Base-by-base conservation (phyloP, 2,113 vertebrate genomes). In the Eurypyga helias region DNA sequence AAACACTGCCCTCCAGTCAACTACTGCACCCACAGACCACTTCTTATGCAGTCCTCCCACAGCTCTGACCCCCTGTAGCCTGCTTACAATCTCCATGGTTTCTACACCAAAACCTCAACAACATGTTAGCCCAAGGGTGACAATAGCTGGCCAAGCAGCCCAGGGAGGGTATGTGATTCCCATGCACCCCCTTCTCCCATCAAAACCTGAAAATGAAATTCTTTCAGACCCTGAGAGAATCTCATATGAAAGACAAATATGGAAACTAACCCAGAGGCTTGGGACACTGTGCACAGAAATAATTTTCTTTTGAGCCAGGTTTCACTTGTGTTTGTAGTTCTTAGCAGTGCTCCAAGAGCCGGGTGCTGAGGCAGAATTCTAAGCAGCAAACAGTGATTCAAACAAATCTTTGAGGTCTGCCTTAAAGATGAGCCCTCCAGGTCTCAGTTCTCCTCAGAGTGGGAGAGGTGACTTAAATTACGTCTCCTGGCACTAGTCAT, bases 121-220 rank as follows among this genome's bases (percentile, higher is more conserved):
- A 20, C 18, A 58, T 33, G 8, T 21, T 36, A 45, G 25, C 49
- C 21, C 36, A 23, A 12, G 43, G 24, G 11, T 41, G 10, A 34
- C n/a, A 73, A 26, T 55, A 80, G 18, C 12, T 41, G 46, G 21
- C 24, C 72, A 57, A 24, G 48, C n/a, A 72, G 48, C 64, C 43
- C 41, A 34, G 13, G 52, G 31, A 52, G 13, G 12, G 28, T 25
- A 8, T 7, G 15, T 25, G 13, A 10, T 55, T 46, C n/a, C 52
- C 2, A 0, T 12, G 14, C 17, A 19, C 5, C 11, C 11, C 10
- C 7, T 58, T 43, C 55, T 58, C 17, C 38, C 41, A 18, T 5
- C 17, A 36, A 52, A 67, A 88, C 9, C 17, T 79, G 80, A 79
- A 54, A 70, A 57, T 15, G 3, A 20, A 55, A 61, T 49, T 73